Base-by-base conservation (phyloP, 2,888 invertebrate species). In the Melolontha melolontha region DNA sequence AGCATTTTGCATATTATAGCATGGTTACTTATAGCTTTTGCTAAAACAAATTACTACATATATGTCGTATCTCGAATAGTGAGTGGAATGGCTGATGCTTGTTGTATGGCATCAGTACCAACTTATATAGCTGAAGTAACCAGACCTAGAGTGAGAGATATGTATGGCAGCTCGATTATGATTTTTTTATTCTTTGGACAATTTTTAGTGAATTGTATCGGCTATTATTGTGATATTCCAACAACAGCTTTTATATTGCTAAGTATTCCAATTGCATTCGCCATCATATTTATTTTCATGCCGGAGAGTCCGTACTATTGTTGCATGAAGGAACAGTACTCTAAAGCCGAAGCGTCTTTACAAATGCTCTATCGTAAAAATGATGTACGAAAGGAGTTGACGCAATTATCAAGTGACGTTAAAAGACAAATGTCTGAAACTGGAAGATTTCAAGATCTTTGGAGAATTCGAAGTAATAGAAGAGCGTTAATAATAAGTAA, bases 261-360 rank as follows among this genome's bases (percentile, higher is more conserved):
- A 0, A 5, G 22, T 7, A 27, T 73, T 5, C 73, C 80, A 0
- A 17, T 80, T 0, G 8, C 78, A 0, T 76, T 75, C 39, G 50
- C 78, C 1, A 12, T 74, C 10, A 49, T 73, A 2, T 77, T 79
- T 57, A 50, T 39, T 2, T 71, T 74, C 39, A 77, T 80, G 77
- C 80, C 81, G 0, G 81, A 81, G 72, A 77, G 76, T 2, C 81
- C 81, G 0, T 81, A 81, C 66, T 80, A 76, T 66, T 71, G 75
- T 2, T 44, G 80, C 1, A 79, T 79, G 76, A 77, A 76, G 65
- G 71, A 73, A 0, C 69, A 68, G 14, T 54, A 66, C 2, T 71
- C 72, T 1, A 73, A 76, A 62, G 80, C 81, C 0, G 73, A 74
- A 66, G 63, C 70, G 14, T 71, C 75, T 16, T 70, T 81, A 50